A percentile compares a stretch with the other conserved stretches of the same genome.
phyloP scores from a whole-genome alignment of 2,797 vertebrate genomes.

The Psittacula echo region DNA sequence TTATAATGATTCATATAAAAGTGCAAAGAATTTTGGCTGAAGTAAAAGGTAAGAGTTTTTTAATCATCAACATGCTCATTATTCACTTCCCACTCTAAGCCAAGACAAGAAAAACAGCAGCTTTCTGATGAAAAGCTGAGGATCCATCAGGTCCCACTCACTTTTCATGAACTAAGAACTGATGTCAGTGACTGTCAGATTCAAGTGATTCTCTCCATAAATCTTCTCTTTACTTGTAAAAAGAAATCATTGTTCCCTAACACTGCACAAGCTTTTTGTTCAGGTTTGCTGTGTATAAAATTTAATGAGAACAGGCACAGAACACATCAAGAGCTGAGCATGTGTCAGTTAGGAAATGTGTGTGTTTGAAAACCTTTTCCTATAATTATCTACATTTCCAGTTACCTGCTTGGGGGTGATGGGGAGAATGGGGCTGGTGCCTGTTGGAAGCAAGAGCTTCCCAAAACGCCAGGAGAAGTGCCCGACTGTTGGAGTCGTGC shows the following conservation, averaged over 20 bases:
- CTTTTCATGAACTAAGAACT: slow-evolving; percentile 73
- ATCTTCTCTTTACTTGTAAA: slow-evolving; percentile 69
- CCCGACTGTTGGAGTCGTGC: background rate
- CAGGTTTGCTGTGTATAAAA: slow-evolving; percentile 70
- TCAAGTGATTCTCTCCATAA: slow-evolving; percentile 72
- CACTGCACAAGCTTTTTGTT: slow-evolving; percentile 59
- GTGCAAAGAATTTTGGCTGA: slow-evolving; percentile 61
- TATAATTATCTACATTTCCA: slow-evolving; percentile 47
- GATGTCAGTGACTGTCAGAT: slow-evolving; percentile 74
- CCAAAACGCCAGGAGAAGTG: background rate
- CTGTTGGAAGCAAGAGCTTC: background rate
- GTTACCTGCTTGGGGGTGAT: background rate
- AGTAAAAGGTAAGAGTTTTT: slow-evolving; percentile 50
- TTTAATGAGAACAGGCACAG: slow-evolving; percentile 71
- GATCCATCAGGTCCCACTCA: slow-evolving; percentile 70
- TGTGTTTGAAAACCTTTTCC: slow-evolving; percentile 64
- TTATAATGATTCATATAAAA: slow-evolving; percentile 50
- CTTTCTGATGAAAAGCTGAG: slow-evolving; percentile 66
- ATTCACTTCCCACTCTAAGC: slow-evolving; percentile 69
- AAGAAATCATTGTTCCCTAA: slow-evolving; percentile 70
- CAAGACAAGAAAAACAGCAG: slow-evolving; percentile 65
- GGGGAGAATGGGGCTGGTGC: background rate
- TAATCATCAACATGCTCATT: slow-evolving; percentile 61
- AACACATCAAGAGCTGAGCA: slow-evolving; percentile 56
- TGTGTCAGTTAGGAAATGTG: slow-evolving; percentile 52